Evolutionary conservation across 2,797 vertebrate genomes (phyloP).

Genomic region (Parauchenoglanis punctatus): DNA sequence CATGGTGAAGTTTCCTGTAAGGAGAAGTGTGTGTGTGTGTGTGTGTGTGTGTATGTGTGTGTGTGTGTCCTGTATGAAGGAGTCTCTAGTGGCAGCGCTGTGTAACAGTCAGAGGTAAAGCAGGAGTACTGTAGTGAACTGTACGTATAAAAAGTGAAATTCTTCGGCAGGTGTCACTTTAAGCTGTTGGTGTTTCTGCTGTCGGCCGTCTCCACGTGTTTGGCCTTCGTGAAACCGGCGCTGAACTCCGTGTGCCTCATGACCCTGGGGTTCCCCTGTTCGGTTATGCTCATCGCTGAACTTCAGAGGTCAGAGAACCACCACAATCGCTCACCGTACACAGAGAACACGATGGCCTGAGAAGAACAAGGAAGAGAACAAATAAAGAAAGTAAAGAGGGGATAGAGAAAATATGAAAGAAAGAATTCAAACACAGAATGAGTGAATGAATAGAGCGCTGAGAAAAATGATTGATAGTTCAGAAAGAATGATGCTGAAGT

Average conservation of each 20-base stretch:
- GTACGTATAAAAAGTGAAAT: neutral
- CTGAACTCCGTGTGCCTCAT: conserved; percentile 95
- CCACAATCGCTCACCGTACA: neutral
- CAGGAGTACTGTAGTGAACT: neutral
- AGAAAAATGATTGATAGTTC: neutral
- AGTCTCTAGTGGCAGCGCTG: neutral
- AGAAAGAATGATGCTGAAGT: no score
- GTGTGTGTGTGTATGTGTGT: no score
- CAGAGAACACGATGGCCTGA: neutral
- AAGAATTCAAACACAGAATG: neutral
- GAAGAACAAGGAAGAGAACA: neutral
- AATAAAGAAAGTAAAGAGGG: neutral
- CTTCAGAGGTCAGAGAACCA: conserved; percentile 84
- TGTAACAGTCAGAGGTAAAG: neutral
- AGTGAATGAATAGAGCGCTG: neutral
- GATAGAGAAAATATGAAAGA: no score
- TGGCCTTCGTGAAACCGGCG: conserved; percentile 93
- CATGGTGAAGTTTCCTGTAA: no score
- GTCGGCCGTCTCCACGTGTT: conserved; percentile 87
- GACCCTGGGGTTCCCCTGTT: conserved; percentile 92
- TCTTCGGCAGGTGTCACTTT: conserved; percentile 82
- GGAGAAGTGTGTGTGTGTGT: no score
- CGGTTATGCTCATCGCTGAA: conserved; percentile 86
- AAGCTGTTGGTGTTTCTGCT: conserved; percentile 90
- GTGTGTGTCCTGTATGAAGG: neutral